Conservation (phyloP, 2,113 vertebrate genomes). For the Scartelaos histophorus region DNA sequence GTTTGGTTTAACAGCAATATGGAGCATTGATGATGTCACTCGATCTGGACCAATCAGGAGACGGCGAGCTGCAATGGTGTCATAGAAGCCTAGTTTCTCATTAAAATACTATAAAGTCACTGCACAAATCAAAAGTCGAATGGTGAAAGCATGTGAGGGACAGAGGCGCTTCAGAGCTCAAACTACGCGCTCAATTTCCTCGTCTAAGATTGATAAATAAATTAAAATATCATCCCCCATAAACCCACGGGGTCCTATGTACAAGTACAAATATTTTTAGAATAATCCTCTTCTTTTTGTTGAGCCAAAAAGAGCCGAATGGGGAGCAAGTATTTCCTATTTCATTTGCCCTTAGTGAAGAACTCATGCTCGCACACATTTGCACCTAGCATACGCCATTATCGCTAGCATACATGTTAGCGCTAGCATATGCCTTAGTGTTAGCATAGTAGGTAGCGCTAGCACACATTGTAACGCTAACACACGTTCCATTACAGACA, state of each 20-base stretch:
- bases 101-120: conserved; percentile 57
- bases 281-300: conserved; percentile 48
- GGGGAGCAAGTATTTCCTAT: conserved; percentile 33
- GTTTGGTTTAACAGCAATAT: conserved; percentile 53
- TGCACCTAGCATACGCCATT: conserved; percentile 21
- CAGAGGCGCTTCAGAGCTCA: conserved; percentile 24
- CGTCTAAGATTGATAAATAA: conserved; percentile 76
- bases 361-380: conserved; percentile 36
- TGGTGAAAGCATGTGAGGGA: conserved; percentile 38
- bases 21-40: conserved; percentile 22
- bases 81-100: conserved; percentile 34
- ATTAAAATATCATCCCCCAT: conserved; percentile 71
- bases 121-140: conserved; percentile 56
- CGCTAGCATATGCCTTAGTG: conserved; percentile 20
- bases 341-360: conserved; percentile 27
- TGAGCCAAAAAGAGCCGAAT: conserved; percentile 19
- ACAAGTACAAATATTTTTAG: conserved; percentile 69
- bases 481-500: conserved; percentile 16
- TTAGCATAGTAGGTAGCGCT: conserved; percentile 9
- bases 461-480: neutral
- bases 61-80: conserved; percentile 34
- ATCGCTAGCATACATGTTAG: conserved; percentile 3
- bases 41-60: conserved; percentile 41
- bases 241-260: conserved; percentile 69
- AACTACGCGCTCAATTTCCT: conserved; percentile 39